Percentiles rank a stretch among this genome's conserved stretches.
Conservation (phyloP, 1,140 invertebrate genomes). For the Caerostris extrusa region DNA sequence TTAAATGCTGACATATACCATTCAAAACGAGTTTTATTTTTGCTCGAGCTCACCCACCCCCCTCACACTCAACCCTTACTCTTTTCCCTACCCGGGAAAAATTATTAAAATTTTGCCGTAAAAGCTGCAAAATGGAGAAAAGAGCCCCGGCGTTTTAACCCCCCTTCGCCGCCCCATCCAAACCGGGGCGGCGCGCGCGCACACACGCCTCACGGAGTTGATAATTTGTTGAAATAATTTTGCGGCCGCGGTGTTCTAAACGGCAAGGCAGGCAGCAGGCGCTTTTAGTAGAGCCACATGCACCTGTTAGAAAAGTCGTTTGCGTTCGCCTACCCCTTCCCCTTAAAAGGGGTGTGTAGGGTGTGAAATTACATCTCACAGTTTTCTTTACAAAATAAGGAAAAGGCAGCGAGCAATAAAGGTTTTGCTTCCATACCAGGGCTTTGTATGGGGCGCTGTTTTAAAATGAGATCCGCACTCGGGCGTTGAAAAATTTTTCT, state of each 20-base stretch:
- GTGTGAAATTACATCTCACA: conserved; percentile 73
- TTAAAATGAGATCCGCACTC: conserved; percentile 69
- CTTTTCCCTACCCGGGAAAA: conserved; percentile 30
- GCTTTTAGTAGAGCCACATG: conserved; percentile 55
- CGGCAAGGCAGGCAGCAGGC: neutral
- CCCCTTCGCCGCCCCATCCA: neutral
- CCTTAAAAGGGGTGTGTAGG: neutral
- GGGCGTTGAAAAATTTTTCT: conserved; percentile 68
- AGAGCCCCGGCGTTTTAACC: conserved; percentile 40
- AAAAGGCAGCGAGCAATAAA: conserved; percentile 63
- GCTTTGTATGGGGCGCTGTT: conserved; percentile 37
- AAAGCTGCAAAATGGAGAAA: conserved; percentile 42
- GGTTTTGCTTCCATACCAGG: conserved; percentile 52
- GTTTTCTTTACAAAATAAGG: conserved; percentile 70
- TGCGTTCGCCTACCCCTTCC: conserved; percentile 54
- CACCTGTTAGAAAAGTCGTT: conserved; percentile 76
- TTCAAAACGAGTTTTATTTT: conserved; percentile 72
- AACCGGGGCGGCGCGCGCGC: neutral
- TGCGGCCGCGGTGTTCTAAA: conserved; percentile 35
- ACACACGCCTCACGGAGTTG: conserved; percentile 58
- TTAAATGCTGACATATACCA: conserved; percentile 77
- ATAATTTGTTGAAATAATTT: conserved; percentile 77
- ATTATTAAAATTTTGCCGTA: conserved; percentile 72
- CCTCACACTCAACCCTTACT: neutral
- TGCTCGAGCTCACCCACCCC: neutral